phyloP scores from a whole-genome alignment of 1,140 invertebrate species.

The Cherax quadricarinatus region DNA sequence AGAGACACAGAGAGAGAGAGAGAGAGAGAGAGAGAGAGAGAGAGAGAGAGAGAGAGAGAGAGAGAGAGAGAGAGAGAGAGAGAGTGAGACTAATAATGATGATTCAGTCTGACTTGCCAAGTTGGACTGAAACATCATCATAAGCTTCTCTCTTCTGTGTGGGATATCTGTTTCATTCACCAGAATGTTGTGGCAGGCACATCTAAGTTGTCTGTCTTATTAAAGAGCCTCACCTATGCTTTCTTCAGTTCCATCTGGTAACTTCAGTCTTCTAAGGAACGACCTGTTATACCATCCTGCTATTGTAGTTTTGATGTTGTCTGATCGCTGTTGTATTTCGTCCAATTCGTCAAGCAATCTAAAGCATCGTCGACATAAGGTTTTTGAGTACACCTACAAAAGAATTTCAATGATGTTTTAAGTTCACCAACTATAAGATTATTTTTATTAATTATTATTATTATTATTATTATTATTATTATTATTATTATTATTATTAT shows the following conservation, averaged over 20 bases:
- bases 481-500: too few relatives aligned
- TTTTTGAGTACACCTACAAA: slow-evolving; percentile 26
- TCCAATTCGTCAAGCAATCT: slow-evolving; percentile 17
- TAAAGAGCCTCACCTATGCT: not conserved
- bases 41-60: not conserved
- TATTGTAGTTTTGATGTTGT: slow-evolving; percentile 7
- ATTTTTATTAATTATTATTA: too few relatives aligned
- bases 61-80: not conserved
- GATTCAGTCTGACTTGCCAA: too few relatives aligned
- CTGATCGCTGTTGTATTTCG: not conserved
- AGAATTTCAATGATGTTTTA: not conserved
- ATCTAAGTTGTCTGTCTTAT: too few relatives aligned
- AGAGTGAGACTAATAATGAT: too few relatives aligned
- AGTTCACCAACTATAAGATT: too few relatives aligned
- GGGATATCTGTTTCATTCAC: not conserved
- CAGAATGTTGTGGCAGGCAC: too few relatives aligned
- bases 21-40: not conserved
- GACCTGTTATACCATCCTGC: not conserved
- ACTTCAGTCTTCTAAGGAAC: not conserved
- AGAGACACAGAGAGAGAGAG: not conserved
- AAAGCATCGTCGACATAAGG: slow-evolving; percentile 20
- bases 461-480: too few relatives aligned
- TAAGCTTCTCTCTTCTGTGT: too few relatives aligned
- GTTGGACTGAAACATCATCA: too few relatives aligned
- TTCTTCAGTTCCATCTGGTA: not conserved